phyloP scores from a whole-genome alignment of 2,888 invertebrate species.

The Sycophila texana region DNA sequence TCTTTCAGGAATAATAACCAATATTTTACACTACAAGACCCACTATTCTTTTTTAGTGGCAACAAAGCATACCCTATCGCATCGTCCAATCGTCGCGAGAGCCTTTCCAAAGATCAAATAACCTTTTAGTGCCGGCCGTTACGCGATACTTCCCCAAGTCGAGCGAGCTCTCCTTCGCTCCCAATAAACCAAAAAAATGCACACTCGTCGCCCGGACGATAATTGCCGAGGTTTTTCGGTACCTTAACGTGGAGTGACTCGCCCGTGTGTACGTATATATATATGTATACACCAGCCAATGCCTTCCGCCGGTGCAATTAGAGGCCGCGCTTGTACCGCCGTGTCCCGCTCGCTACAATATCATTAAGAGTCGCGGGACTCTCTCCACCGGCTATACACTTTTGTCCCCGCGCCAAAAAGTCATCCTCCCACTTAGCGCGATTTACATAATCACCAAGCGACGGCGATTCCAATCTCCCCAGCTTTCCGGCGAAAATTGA shows the following conservation, averaged over 20 bases:
- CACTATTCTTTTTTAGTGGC: no score
- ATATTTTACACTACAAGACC: no score
- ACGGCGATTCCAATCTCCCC: conserved; percentile 11
- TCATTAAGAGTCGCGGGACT: conserved; percentile 69
- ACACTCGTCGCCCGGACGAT: no score
- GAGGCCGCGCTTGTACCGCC: conserved; percentile 70
- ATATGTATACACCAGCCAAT: not conserved
- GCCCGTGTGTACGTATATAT: not conserved
- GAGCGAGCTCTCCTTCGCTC: no score
- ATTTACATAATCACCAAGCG: conserved; percentile 50
- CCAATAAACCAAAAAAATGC: no score
- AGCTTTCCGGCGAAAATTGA: conserved; percentile 27
- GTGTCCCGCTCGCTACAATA: conserved; percentile 69
- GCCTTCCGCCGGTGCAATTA: conserved; percentile 66
- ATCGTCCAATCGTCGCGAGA: no score
- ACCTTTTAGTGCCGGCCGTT: no score
- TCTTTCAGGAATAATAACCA: no score
- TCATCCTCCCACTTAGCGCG: conserved; percentile 46
- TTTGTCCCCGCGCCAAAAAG: conserved; percentile 16
- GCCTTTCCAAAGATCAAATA: no score
- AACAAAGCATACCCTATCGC: no score
- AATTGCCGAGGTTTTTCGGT: conserved; percentile 4
- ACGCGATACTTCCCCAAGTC: no score
- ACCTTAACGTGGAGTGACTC: not conserved
- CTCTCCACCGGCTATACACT: no score